Percentiles rank a stretch among this genome's conserved stretches.
Conservation (phyloP, 2,797 vertebrate species). For the Leptatherina wallacei region DNA sequence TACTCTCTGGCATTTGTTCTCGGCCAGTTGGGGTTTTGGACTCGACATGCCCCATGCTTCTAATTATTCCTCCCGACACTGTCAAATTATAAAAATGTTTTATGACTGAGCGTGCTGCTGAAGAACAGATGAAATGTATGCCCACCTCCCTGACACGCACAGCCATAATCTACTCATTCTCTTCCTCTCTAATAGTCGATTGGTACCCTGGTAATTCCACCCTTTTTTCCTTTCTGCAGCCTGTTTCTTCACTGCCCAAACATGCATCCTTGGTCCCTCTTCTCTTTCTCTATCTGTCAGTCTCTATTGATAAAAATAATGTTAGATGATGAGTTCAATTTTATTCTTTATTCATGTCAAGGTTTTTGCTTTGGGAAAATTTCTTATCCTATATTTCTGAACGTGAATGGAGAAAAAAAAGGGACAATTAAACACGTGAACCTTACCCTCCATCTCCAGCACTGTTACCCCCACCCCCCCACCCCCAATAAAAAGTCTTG, state of each 20-base stretch:
- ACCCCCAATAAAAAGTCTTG: slow-evolving; percentile 35
- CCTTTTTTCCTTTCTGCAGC: slow-evolving; percentile 9
- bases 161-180: slow-evolving; percentile 11
- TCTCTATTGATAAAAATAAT: slow-evolving; percentile 40
- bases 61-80: slow-evolving; percentile 55
- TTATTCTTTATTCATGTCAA: slow-evolving; percentile 24
- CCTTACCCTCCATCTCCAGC: slow-evolving; percentile 28
- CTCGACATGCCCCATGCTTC: slow-evolving; percentile 52
- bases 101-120: slow-evolving; percentile 34
- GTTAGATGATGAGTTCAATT: slow-evolving; percentile 62
- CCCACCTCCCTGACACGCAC: slow-evolving; percentile 11
- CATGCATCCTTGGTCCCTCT: not conserved
- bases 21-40: slow-evolving; percentile 47
- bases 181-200: not conserved
- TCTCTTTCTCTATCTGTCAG: not conserved
- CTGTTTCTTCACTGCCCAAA: slow-evolving; percentile 4
- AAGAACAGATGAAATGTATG: slow-evolving; percentile 39
- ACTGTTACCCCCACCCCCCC: slow-evolving; percentile 6
- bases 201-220: slow-evolving; percentile 33
- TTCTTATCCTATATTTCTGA: slow-evolving; percentile 40
- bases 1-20: slow-evolving; percentile 52
- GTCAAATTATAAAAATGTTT: slow-evolving; percentile 45
- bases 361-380: slow-evolving; percentile 58
- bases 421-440: slow-evolving; percentile 21
- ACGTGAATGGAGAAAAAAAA: slow-evolving; percentile 39